phyloP scores from a whole-genome alignment of 2,113 vertebrate species.

The Centropristis striata region DNA sequence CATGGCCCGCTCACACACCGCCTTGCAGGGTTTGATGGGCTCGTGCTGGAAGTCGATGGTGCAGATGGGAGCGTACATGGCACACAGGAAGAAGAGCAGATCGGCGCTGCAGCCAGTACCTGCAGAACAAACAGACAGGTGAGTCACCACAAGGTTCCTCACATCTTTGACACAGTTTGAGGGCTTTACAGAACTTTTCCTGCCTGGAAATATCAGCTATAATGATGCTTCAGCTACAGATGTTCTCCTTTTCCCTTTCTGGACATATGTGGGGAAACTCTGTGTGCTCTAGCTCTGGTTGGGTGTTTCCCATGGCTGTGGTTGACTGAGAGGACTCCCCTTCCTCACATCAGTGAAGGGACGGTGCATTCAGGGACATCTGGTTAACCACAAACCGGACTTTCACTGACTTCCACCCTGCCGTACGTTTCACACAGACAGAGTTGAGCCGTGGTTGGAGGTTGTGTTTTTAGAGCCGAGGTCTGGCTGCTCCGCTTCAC shows the following conservation, averaged over 20 bases:
- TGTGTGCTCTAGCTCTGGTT: too few species aligned
- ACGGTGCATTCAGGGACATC: conserved; percentile 31
- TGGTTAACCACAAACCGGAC: conserved; percentile 14
- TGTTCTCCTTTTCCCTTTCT: not conserved
- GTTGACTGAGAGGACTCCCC: conserved; percentile 10
- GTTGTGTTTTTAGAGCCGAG: conserved; percentile 41
- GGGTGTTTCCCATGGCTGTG: not conserved
- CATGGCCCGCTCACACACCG: conserved; percentile 95
- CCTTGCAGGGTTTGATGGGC: conserved; percentile 97
- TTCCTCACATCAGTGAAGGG: conserved; percentile 6
- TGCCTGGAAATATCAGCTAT: too few species aligned
- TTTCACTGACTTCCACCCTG: not conserved
- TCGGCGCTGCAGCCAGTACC: conserved; percentile 93
- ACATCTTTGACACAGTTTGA: too few species aligned
- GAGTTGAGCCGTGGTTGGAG: not conserved
- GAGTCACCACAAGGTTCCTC: not conserved
- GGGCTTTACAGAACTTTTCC: too few species aligned
- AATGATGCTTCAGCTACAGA: not conserved
- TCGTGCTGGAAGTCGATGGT: conserved; percentile 98
- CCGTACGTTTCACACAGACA: conserved; percentile 17
- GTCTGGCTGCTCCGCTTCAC: conserved; percentile 53
- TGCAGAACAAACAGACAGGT: conserved; percentile 25
- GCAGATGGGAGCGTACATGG: conserved; percentile 99
- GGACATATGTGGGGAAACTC: not conserved
- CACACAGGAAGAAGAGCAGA: conserved; percentile 96